Evolutionary conservation across 2,888 invertebrate genomes (phyloP), one percentile per base, ranked within the genome.

Genomic region (Furcula furcula): DNA sequence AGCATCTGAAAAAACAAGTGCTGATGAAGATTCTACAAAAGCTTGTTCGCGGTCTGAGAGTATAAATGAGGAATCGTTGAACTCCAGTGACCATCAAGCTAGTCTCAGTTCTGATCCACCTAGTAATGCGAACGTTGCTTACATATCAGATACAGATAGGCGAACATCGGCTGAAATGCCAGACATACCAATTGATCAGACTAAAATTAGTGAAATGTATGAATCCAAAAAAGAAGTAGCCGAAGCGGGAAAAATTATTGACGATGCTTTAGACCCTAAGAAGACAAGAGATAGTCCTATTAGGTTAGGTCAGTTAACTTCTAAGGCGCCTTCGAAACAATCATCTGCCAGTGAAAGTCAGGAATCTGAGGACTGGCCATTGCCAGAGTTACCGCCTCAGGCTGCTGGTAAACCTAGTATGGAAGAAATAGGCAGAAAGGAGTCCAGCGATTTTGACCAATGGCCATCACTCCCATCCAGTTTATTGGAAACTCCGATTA

Each of bases 91-190:
- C 75, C 95, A 94, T 64, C 95, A 95, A 74, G 94, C 94, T 7
- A 95, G 95, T 67, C 85, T 95, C 14, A 95, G 95, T 56, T 96
- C 96, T 0, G 96, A 95, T 73, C 95, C 95, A 0, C 94, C 95
- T 0, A 94, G 93, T 60, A 91, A 93, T 55, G 93, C 93, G 6
- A 92, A 92, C 59, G 88, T 92, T 22, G 92, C 92, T n/a, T 93
- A 94, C 63, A 94, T 94, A 58, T 95, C 95, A 0, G 95, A 95
- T 62, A 90, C 92, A 1, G 95, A 95, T 75, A 89, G 95, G 45
- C 89, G 95, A 54, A 95, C 95, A 1, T 95, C 95, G 0, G 95
- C 95, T 0, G 95, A 95, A 83, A 93, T 95, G 91, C 95, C 95
- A 0, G 95, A 95, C 55, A 93, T 95, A 54, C 95, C 95, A 0